A percentile compares a stretch with the other conserved stretches of the same genome.
Conservation (phyloP, 2,888 invertebrate genomes). For the Molanna angustata region DNA sequence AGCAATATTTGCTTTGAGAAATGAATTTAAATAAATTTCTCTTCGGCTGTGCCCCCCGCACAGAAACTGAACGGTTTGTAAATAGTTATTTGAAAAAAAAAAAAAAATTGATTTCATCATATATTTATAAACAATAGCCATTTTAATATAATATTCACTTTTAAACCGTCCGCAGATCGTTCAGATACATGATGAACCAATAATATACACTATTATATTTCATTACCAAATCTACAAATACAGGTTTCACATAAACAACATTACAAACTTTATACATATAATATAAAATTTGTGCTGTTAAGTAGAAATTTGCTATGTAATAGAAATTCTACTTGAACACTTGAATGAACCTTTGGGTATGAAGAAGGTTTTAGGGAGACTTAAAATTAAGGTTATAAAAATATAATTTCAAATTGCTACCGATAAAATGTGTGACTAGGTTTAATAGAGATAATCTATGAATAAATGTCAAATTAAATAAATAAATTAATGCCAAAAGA, state of each 20-base stretch:
- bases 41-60: too few species aligned
- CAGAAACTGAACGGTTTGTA: too few species aligned
- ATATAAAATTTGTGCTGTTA: conserved; percentile 23
- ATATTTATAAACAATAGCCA: too few species aligned
- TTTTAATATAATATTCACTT: too few species aligned
- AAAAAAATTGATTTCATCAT: conserved; percentile 4
- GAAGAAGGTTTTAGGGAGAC: conserved; percentile 14
- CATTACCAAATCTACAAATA: conserved; percentile 21
- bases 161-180: too few species aligned
- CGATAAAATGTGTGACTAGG: conserved; percentile 21
- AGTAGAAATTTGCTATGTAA: conserved; percentile 23
- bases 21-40: too few species aligned
- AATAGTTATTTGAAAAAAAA: neutral
- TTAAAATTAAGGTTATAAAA: conserved; percentile 20
- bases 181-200: too few species aligned
- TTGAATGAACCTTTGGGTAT: conserved; percentile 25
- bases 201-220: conserved; percentile 4
- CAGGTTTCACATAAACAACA: conserved; percentile 26
- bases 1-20: too few species aligned
- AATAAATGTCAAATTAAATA: neutral
- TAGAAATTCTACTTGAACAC: conserved; percentile 26
- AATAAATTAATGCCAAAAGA: too few species aligned
- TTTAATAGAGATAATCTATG: conserved; percentile 8
- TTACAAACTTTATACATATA: conserved; percentile 23
- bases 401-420: conserved; percentile 18